Conservation (phyloP, 2,888 invertebrate genomes). For the Lymantria monacha region DNA sequence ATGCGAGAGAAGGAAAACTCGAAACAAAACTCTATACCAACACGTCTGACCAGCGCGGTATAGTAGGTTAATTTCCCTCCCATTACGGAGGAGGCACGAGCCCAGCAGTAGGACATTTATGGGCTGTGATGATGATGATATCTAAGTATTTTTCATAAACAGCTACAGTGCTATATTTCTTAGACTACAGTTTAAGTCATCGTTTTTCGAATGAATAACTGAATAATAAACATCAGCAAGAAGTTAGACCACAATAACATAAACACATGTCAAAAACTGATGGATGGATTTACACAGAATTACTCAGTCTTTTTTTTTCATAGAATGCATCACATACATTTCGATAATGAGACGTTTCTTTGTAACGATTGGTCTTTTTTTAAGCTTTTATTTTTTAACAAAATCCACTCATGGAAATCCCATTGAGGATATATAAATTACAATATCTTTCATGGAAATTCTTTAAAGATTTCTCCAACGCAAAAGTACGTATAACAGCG, state of each 20-base stretch:
- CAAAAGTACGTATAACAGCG: constrained; percentile 11
- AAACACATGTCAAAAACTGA: constrained; percentile 2
- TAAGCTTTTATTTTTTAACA: neutral
- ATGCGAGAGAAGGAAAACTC: no score
- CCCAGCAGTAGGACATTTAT: no score
- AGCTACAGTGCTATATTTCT: no score
- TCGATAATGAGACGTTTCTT: neutral
- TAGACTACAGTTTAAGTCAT: no score
- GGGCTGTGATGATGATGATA: no score
- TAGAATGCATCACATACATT: neutral
- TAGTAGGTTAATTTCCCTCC: no score
- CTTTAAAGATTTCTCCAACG: constrained; percentile 11
- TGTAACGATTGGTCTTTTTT: neutral
- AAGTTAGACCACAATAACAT: constrained; percentile 12
- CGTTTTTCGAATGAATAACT: neutral
- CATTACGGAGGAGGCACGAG: no score
- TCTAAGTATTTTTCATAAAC: no score
- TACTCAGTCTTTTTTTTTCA: neutral
- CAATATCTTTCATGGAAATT: constrained; percentile 5
- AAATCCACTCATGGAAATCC: neutral
- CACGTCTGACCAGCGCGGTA: no score
- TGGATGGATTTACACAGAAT: neutral
- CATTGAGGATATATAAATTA: neutral
- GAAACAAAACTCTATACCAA: no score
- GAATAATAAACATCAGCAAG: neutral